Percentiles rank a stretch among this genome's conserved stretches.
These are phyloP conservation scores for Dermochelys coriacea DNA, from an alignment of 2,797 vertebrate genomes.

Conservation along the genomic window DNA sequence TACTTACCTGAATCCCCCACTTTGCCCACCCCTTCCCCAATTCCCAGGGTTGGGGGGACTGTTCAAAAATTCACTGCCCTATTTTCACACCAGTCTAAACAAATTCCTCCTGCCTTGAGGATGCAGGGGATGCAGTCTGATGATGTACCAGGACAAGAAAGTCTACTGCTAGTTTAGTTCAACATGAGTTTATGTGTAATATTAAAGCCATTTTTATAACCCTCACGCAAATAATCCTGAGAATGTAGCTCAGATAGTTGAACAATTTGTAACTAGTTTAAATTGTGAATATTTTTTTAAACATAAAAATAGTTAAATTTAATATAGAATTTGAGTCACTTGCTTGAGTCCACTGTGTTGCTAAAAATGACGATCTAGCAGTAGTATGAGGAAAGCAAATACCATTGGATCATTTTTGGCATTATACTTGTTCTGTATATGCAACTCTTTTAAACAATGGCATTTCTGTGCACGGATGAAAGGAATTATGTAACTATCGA, in stretches of 20 bases:
- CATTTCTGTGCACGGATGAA: accelerated
- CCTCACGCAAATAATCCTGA: not conserved
- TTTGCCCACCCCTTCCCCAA: not conserved
- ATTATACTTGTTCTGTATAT: not conserved
- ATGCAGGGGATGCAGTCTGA: not conserved
- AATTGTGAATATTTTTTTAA: slow-evolving; percentile 14
- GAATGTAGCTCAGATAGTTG: not conserved
- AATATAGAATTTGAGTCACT: not conserved
- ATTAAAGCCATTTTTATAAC: slow-evolving; percentile 11
- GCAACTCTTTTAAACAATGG: not conserved
- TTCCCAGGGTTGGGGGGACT: not conserved
- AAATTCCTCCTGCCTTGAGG: not conserved
- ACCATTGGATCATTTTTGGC: not conserved
- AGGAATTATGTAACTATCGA: not conserved
- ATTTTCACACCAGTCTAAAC: not conserved
- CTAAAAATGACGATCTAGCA: not conserved
- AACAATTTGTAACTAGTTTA: not conserved
- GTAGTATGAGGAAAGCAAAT: not conserved
- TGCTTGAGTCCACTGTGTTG: not conserved
- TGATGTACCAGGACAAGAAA: slow-evolving; percentile 16
- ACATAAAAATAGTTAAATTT: not conserved
- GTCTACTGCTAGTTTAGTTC: slow-evolving; percentile 5
- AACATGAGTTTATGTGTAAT: slow-evolving; percentile 14
- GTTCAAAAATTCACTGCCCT: not conserved
- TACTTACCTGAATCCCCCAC: not conserved